Evolutionary conservation across 2,113 vertebrate species (phyloP), one percentile per base, ranked within the genome.

Genomic region (Oreochromis aureus): DNA sequence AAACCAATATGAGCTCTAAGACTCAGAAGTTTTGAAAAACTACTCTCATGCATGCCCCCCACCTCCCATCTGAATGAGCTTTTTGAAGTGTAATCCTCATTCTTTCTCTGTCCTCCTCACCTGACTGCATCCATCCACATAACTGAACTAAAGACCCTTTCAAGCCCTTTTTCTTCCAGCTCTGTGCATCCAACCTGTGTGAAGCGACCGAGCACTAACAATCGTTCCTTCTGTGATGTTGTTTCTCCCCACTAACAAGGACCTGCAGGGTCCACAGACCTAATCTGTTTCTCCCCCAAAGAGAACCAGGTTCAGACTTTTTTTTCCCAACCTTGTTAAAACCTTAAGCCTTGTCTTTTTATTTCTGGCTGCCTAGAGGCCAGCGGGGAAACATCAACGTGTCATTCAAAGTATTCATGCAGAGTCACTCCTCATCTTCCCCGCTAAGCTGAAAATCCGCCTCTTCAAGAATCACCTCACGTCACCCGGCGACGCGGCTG

Each of bases 401-500:
- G 63, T 44, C 41, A 19, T 48, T 85, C 53, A 80, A 55, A 81
- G 48, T 41, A 8, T 59, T 73, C 34, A 15, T 81, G 84, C 84
- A 27, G 46, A 69, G 79, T 61, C 79, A 55, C 79, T 84, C 39
- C 56, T 24, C 10, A 9, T 39, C 48, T 48, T 32, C 79, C 82
- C 24, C 51, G 2, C 2, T 69, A 10, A 61, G 71, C 39, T 85
- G 58, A 83, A 53, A 80, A 80, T 51, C 61, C 55, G 24, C 13
- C 87, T 89, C 82, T 83, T 90, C 81, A 82, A 86, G 36, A 90
- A 86, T 86, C 86, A 24, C 11, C 89, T 92, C 88, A 88, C 86
- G 88, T 92, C 81, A 83, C 19, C 61, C 85, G 11, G 82, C 54
- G 18, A 18, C 87, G 66, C 39, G 3, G 53, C 79, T 48, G 79